Percentiles rank a stretch among this genome's conserved stretches.
Conservation (phyloP, 2,888 invertebrate species). For the Halictus quadricinctus region DNA sequence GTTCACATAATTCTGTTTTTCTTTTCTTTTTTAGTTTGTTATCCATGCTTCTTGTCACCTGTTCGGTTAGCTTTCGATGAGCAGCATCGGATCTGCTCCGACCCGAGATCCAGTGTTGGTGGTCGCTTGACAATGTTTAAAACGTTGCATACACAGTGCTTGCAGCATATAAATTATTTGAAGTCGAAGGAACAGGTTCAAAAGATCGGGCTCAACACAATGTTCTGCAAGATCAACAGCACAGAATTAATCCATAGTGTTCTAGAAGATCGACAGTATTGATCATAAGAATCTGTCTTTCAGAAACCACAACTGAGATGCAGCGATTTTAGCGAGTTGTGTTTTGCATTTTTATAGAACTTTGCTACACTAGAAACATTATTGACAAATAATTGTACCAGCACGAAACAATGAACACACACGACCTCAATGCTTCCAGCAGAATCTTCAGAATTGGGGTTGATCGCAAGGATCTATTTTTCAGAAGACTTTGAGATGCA, state of each 20-base stretch:
- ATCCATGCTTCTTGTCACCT: background rate
- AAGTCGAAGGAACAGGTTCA: background rate
- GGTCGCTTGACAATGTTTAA: background rate
- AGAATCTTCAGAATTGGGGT: background rate
- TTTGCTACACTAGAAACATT: background rate
- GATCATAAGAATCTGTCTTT: background rate
- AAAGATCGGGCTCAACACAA: too few species aligned
- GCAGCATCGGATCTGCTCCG: background rate
- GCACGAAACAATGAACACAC: too few species aligned
- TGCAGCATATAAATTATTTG: background rate
- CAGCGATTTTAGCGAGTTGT: too few species aligned
- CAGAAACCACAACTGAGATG: background rate
- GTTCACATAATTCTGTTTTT: background rate
- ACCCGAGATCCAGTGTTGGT: background rate
- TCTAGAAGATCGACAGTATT: background rate
- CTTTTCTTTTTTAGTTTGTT: background rate
- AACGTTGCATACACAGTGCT: rapidly evolving
- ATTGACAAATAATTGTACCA: background rate
- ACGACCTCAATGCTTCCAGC: too few species aligned
- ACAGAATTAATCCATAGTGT: too few species aligned
- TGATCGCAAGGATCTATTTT: background rate
- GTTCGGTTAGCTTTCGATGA: background rate
- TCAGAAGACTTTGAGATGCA: background rate
- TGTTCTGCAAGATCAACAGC: too few species aligned
- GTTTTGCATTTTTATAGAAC: background rate